Percentiles rank a stretch among this genome's conserved stretches.
phyloP scores from a whole-genome alignment of 35 echinoderm and acorn worm species.

The Strongylocentrotus purpuratus region DNA sequence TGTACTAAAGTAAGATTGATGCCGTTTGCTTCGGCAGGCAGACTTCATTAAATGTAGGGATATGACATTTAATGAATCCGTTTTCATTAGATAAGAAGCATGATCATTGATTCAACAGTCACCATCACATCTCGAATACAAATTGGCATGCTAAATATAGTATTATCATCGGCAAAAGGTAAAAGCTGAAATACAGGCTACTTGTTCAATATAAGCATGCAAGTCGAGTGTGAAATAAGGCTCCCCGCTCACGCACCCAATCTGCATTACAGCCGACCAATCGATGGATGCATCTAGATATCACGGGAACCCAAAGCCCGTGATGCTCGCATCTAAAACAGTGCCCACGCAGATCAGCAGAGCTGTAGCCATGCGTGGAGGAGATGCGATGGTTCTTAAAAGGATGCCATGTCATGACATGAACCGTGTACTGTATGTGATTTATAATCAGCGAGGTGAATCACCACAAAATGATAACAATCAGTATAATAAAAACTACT shows the following conservation, averaged over 20 bases:
- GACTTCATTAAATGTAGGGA: background rate
- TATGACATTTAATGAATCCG: background rate
- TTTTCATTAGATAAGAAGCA: background rate
- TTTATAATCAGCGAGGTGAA: background rate
- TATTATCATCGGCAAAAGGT: background rate
- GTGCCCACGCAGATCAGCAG: background rate
- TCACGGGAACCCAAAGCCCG: background rate
- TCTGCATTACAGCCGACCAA: background rate
- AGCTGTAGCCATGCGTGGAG: background rate
- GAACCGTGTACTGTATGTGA: background rate
- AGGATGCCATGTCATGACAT: background rate
- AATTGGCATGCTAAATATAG: background rate
- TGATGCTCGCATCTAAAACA: background rate
- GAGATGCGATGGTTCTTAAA: background rate
- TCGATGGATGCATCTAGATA: conserved; percentile 10
- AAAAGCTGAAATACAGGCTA: background rate
- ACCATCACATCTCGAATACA: background rate
- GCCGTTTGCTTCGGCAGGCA: background rate
- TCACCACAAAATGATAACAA: background rate
- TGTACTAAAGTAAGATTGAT: background rate
- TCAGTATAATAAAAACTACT: background rate
- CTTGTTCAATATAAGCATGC: background rate
- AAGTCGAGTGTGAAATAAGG: conserved; percentile 1
- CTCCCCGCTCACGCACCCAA: background rate
- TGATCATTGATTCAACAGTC: background rate